Evolutionary conservation across 2,888 invertebrate species (phyloP), one percentile per base, ranked within the genome.

Genomic region (Drosophila kuntzei): DNA sequence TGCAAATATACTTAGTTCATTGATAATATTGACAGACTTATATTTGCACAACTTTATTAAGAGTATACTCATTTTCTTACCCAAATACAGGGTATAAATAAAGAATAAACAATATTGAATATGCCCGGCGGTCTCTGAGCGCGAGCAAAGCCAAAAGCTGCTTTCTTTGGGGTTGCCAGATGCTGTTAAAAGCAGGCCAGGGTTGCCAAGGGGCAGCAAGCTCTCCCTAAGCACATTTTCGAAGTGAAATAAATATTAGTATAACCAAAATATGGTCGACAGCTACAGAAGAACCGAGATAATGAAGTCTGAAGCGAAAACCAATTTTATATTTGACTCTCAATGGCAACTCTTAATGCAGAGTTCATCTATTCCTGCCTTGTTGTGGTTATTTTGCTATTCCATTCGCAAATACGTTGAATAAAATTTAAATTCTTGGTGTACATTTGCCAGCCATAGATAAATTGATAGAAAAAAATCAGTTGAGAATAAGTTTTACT

Each of bases 21-120:
- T n/a, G n/a, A n/a, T n/a, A n/a, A n/a, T n/a, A n/a, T n/a, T n/a
- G n/a, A n/a, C n/a, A n/a, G n/a, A n/a, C n/a, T n/a, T 25, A 6
- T 6, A 37, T 41, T 39, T 39, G 1, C 18, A 4, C 5, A 39
- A 12, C 18, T 20, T 6, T 18, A 41, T 1, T 2, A 12, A 9
- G 25, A 25, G 16, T 5, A 34, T 36, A 14, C 34, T 7, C 20
- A 3, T 20, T n/a, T 6, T 12, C 7, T 8, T 39, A 22, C 2
- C 2, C 16, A 1, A 7, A 4, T 51, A 16, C 12, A 39, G 37
- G 25, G 32, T 22, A 32, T 22, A 46, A 41, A 41, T 39, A 49
- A 44, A 57, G 37, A 53, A 61, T 61, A 61, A 74, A 76, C 66
- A 80, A 65, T 75, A 72, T 81, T 71, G 72, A 72, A 81, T 81